A percentile compares a stretch with the other conserved stretches of the same genome.
These are phyloP conservation scores for Rhinophrynus dorsalis DNA, from an alignment of 2,797 vertebrate genomes.

Conservation along the genomic window DNA sequence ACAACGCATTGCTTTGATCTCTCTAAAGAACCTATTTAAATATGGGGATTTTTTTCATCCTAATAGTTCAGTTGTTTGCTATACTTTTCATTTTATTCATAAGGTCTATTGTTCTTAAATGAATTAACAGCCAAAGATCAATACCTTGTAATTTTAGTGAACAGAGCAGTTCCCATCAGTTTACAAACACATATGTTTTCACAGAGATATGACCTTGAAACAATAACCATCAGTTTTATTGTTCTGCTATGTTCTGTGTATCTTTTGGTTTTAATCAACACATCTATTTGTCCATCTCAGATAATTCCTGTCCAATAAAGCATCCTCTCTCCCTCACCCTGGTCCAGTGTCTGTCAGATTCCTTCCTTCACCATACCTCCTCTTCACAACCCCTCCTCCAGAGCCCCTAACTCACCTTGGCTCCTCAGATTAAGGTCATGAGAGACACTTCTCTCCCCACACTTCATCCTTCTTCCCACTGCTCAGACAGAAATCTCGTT, in stretches of 20 bases:
- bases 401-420: constrained; percentile 55
- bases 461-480: constrained; percentile 16
- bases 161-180: not conserved
- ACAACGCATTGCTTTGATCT: no score
- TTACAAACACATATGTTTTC: not conserved
- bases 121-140: no score
- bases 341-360: not conserved
- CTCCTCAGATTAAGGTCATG: constrained; percentile 54
- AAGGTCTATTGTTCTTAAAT: no score
- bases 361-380: not conserved
- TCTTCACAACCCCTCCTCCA: not conserved
- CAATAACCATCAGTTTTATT: not conserved
- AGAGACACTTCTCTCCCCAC: constrained; percentile 37
- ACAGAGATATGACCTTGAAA: not conserved
- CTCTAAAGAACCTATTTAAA: no score
- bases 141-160: no score
- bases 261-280: not conserved
- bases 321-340: not conserved
- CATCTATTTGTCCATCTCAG: not conserved
- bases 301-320: not conserved
- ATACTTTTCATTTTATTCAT: no score
- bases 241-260: not conserved
- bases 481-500: constrained; percentile 27
- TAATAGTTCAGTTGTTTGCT: no score
- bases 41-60: no score